phyloP scores from a whole-genome alignment of 1,140 invertebrate genomes.

The Cryptotermes secundus region DNA sequence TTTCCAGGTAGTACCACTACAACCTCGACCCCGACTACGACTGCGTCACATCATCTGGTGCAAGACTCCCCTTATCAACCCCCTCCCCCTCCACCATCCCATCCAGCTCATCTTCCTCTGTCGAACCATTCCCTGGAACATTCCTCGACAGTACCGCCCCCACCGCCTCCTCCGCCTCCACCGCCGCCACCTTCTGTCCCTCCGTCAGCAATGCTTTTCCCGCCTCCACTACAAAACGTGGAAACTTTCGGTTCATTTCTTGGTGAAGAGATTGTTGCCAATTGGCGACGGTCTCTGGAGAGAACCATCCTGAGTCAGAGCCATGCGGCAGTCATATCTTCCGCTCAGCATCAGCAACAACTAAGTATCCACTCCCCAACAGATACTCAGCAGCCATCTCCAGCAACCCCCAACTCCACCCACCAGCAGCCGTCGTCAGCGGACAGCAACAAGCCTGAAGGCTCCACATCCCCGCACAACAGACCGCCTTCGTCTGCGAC shows the following conservation, averaged over 20 bases:
- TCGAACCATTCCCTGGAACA: conserved; percentile 43
- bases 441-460: conserved; percentile 36
- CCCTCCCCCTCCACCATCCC: conserved; percentile 33
- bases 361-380: conserved; percentile 35
- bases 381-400: conserved; percentile 48
- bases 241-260: conserved; percentile 69
- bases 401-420: conserved; percentile 42
- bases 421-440: conserved; percentile 25
- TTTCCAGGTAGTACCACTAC: conserved; percentile 27
- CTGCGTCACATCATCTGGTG: conserved; percentile 30
- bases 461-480: conserved; percentile 34
- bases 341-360: conserved; percentile 36
- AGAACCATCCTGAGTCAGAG: conserved; percentile 43
- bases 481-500: conserved; percentile 35
- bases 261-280: conserved; percentile 75
- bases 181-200: conserved; percentile 48
- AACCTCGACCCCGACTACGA: conserved; percentile 21
- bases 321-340: conserved; percentile 39
- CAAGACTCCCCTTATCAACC: conserved; percentile 15
- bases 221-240: conserved; percentile 64
- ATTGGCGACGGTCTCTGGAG: conserved; percentile 72
- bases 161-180: conserved; percentile 36
- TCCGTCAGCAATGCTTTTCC: conserved; percentile 53
- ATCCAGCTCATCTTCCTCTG: conserved; percentile 40
- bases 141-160: conserved; percentile 27